Evolutionary conservation across 1,140 invertebrate genomes (phyloP), one percentile per base, ranked within the genome.

Genomic region (Hesperophylax magnus): DNA sequence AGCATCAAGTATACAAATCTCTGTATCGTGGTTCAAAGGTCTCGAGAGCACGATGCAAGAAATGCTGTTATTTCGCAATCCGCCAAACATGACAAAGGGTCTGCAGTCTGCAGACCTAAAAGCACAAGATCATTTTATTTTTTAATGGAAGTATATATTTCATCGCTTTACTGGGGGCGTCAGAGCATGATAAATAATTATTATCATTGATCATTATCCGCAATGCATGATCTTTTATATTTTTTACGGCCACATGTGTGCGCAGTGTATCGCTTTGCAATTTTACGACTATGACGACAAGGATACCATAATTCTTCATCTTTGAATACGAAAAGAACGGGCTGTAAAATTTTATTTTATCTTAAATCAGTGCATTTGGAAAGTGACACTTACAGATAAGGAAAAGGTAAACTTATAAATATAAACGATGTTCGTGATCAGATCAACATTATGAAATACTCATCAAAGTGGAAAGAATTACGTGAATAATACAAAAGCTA

Each of bases 81-180:
- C 20, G 65, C 65, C 65, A 69, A 47, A 47, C 65, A 69, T 69
- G 65, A 69, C 65, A 69, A 69, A 69, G 34, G 7, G 9, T 9
- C 61, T 27, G 60, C 18, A 15, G 31, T 14, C 60, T 2, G 15
- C 61, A 60, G 56, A 34, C 34, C 34, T 34, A 7, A 47, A 47
- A 47, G 39, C 39, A 1, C 11, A 8, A 14, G 9, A 47, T 47
- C 2, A 47, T 47, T 11, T 47, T 47, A 47, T 47, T 47, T 47
- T 39, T 47, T 47, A 14, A 47, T 47, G 9, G 39, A 47, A 47
- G 39, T 47, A 47, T 47, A 47, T 47, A 47, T 47, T 47, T 47
- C 9, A 47, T 47, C 11, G 9, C 39, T 47, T 14, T 9, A 11
- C 39, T 11, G 67, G n/a, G 67, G 67, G 67, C 67, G 67, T 22